Conservation (phyloP, 1,140 invertebrate species). For the Mactra quadrangularis region DNA sequence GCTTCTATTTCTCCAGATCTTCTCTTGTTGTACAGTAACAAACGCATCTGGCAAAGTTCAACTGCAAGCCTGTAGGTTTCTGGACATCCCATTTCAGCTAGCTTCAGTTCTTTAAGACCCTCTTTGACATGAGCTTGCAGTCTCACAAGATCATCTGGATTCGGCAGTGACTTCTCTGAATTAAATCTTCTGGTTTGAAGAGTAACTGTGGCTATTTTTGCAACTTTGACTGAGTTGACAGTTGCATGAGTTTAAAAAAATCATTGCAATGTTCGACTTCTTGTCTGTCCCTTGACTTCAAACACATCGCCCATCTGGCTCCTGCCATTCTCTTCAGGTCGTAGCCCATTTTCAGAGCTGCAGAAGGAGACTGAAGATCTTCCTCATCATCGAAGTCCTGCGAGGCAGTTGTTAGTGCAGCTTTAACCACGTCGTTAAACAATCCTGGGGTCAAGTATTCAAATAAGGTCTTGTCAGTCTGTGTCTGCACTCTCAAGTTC, state of each 20-base stretch:
- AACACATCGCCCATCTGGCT: conserved; percentile 12
- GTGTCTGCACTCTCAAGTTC: neutral
- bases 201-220: neutral
- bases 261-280: conserved; percentile 8
- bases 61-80: neutral
- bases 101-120: neutral
- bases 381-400: conserved; percentile 53
- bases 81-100: neutral
- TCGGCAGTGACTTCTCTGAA: conserved; percentile 7
- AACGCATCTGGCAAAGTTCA: neutral
- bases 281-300: neutral
- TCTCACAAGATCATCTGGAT: conserved; percentile 14
- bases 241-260: conserved; percentile 6
- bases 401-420: neutral
- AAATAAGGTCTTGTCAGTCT: neutral
- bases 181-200: neutral
- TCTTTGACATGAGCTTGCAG: neutral
- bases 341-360: conserved; percentile 40
- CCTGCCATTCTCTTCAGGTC: conserved; percentile 23
- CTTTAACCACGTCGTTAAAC: neutral
- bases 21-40: conserved; percentile 42
- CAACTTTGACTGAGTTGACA: too few species aligned
- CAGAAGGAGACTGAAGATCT: conserved; percentile 30
- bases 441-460: neutral
- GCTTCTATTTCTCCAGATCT: conserved; percentile 25